A percentile compares a stretch with the other conserved stretches of the same genome.
phyloP scores from a whole-genome alignment of 2,888 invertebrate genomes.

The Hyposoter dolosus region DNA sequence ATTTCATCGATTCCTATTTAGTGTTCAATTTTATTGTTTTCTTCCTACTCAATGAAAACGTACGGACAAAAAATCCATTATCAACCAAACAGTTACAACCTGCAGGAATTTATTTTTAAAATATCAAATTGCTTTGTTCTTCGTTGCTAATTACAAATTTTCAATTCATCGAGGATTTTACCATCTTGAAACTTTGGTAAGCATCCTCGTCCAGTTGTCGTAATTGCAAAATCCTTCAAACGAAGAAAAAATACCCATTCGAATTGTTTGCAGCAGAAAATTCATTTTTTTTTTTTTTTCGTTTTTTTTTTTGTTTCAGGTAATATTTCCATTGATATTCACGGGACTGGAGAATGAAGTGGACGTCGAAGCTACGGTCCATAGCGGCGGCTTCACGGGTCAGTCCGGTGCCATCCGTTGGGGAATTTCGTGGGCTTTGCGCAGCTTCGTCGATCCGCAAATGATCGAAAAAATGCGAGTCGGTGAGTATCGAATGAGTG shows the following conservation, averaged over 20 bases:
- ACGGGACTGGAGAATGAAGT: conserved; percentile 91
- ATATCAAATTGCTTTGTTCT: conserved; percentile 10
- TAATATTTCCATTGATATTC: conserved; percentile 94
- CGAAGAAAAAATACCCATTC: neutral
- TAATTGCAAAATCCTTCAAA: neutral
- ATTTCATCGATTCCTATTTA: neutral
- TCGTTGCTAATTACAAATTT: conserved; percentile 17
- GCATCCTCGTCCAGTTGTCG: conserved; percentile 5
- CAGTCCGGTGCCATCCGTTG: conserved; percentile 96
- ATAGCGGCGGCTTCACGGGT: conserved; percentile 91
- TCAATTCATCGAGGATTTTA: conserved; percentile 55
- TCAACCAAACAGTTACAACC: neutral
- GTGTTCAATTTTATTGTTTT: conserved; percentile 2
- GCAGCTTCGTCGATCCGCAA: conserved; percentile 92
- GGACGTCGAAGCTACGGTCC: conserved; percentile 92
- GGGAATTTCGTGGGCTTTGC: conserved; percentile 93
- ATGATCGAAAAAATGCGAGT: conserved; percentile 94
- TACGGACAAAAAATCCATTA: conserved; percentile 1
- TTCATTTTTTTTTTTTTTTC: conserved; percentile 7
- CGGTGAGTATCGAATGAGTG: conserved; percentile 85
- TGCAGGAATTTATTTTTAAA: conserved; percentile 21
- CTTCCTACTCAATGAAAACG: neutral
- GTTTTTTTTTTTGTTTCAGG: conserved; percentile 84
- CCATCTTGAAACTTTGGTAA: conserved; percentile 56
- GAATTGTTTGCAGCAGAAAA: neutral